phyloP scores from a whole-genome alignment of 1,140 invertebrate genomes.

The Hesperophylax magnus region DNA sequence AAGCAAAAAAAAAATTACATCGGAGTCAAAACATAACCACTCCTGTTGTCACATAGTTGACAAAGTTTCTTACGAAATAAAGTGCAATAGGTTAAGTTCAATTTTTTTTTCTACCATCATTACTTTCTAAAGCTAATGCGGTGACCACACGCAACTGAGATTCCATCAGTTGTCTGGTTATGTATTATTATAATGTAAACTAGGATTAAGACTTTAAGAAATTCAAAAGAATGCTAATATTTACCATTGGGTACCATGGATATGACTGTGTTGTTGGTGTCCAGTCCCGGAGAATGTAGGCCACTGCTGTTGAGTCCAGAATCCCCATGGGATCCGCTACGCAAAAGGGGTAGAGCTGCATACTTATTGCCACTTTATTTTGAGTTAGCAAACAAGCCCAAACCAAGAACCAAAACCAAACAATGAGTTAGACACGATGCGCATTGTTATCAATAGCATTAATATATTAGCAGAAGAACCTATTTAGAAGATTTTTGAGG shows the following conservation, averaged over 20 bases:
- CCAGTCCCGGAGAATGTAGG: constrained; percentile 55
- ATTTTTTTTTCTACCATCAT: no score
- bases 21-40: background rate
- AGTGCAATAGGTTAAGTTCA: no score
- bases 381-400: constrained; percentile 27
- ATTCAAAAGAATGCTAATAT: background rate
- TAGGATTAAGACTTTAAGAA: no score
- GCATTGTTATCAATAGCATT: background rate
- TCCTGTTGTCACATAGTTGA: background rate
- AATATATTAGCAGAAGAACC: no score
- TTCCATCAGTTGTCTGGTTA: no score
- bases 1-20: no score
- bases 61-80: background rate
- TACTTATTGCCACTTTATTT: constrained; percentile 63
- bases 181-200: no score
- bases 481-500: no score
- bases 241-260: constrained; percentile 55
- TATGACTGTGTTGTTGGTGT: constrained; percentile 51
- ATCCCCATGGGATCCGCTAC: constrained; percentile 56
- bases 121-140: no score
- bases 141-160: no score
- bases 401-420: constrained; percentile 35
- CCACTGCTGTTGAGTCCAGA: constrained; percentile 60
- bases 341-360: constrained; percentile 70
- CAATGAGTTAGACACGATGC: constrained; percentile 23